phyloP scores from a whole-genome alignment of 1,140 invertebrate species.

The Portunus trituberculatus region DNA sequence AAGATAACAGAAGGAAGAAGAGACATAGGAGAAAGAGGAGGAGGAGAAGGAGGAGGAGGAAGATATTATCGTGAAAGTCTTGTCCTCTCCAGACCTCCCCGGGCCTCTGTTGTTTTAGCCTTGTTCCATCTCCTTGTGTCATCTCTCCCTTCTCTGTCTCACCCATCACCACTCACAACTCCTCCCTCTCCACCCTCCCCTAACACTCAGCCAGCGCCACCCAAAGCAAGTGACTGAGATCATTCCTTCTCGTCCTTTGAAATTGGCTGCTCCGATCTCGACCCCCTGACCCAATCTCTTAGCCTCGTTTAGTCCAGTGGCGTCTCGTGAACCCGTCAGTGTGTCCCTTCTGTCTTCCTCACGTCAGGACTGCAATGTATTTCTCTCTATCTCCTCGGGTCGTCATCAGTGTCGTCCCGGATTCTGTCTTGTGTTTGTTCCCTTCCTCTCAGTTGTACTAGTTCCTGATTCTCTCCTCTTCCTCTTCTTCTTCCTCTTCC shows the following conservation, averaged over 20 bases:
- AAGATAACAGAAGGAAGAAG: not conserved
- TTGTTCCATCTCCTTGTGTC: not conserved
- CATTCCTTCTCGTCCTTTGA: not conserved
- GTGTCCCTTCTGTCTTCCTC: not conserved
- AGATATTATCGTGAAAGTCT: constrained; percentile 19
- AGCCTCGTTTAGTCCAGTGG: not conserved
- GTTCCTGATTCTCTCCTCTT: too few species aligned
- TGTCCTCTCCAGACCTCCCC: not conserved
- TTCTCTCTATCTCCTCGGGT: not conserved
- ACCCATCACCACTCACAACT: not conserved
- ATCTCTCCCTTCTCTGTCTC: not conserved
- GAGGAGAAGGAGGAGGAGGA: not conserved
- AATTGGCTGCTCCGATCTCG: not conserved
- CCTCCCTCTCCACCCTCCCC: not conserved
- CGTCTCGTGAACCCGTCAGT: not conserved
- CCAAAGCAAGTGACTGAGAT: not conserved
- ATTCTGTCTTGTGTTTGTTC: not conserved
- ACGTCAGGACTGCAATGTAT: not conserved
- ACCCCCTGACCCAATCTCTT: not conserved
- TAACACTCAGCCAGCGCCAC: too few species aligned
- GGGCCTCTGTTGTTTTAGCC: not conserved
- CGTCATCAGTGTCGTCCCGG: too few species aligned
- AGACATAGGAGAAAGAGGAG: not conserved
- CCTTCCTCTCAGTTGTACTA: not conserved
- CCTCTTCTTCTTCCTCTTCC: too few species aligned